A percentile compares a stretch with the other conserved stretches of the same genome.
Evolutionary conservation across 2,888 invertebrate species (phyloP).

Genomic region (Apotomis betuletana): DNA sequence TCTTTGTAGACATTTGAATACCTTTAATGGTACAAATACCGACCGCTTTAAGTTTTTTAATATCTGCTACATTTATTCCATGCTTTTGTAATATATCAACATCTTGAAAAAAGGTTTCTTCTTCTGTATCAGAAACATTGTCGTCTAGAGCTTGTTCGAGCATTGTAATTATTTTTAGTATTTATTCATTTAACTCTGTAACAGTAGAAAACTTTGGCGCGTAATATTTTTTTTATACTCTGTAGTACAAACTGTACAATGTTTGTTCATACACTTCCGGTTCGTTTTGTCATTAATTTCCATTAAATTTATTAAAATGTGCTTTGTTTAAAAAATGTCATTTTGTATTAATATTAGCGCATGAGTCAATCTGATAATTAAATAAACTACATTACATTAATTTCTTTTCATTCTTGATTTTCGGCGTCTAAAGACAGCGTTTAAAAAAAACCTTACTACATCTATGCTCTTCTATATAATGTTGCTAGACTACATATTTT

Average conservation of each 20-base stretch:
- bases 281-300: not conserved
- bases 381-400: too few relatives aligned
- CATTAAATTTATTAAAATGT: not conserved
- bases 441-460: not conserved
- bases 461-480: not conserved
- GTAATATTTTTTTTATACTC: not conserved
- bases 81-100: constrained; percentile 86
- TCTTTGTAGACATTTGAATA: constrained; percentile 90
- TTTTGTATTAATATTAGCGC: too few relatives aligned
- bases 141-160: constrained; percentile 74
- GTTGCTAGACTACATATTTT: not conserved
- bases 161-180: constrained; percentile 50
- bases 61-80: constrained; percentile 88
- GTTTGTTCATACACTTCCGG: not conserved
- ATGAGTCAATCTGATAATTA: too few relatives aligned
- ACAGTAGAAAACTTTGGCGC: constrained; percentile 11
- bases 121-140: constrained; percentile 81
- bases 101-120: constrained; percentile 89
- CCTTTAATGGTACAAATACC: constrained; percentile 93
- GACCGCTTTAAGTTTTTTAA: constrained; percentile 88
- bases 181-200: not conserved
- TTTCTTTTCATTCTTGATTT: too few relatives aligned
- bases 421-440: not conserved
- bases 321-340: not conserved
- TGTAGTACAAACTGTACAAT: not conserved